Evolutionary conservation across 1,140 invertebrate genomes (phyloP).

Genomic region (Papilio polyxenes): DNA sequence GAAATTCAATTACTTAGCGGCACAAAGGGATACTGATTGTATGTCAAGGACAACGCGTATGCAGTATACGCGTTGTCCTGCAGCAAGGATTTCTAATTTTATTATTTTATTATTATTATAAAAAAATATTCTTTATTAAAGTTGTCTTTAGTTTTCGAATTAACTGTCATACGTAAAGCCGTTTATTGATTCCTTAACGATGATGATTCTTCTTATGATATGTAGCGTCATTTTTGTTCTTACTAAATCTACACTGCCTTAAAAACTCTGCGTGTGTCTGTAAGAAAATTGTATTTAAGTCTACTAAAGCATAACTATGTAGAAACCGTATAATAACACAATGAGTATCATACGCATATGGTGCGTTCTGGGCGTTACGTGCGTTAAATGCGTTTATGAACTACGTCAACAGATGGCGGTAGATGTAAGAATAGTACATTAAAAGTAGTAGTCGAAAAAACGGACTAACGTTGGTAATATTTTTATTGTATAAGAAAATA

Average conservation of each 20-base stretch:
- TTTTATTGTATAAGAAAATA: no score
- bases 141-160: no score
- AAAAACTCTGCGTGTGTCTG: no score
- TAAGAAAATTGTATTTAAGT: background rate
- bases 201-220: no score
- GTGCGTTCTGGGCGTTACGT: background rate
- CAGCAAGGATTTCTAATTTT: background rate
- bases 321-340: background rate
- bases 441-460: background rate
- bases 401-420: background rate
- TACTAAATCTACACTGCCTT: background rate
- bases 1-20: conserved; percentile 20
- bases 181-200: no score
- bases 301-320: background rate
- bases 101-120: background rate
- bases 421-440: background rate
- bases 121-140: no score
- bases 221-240: no score
- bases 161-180: no score
- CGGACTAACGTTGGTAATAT: background rate
- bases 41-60: conserved; percentile 5
- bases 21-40: conserved; percentile 3
- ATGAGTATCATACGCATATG: background rate
- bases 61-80: background rate
- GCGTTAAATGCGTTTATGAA: background rate